These are phyloP conservation scores for Drosophila mauritiana DNA, from an alignment of 1,140 invertebrate species.

Conservation along the genomic window DNA sequence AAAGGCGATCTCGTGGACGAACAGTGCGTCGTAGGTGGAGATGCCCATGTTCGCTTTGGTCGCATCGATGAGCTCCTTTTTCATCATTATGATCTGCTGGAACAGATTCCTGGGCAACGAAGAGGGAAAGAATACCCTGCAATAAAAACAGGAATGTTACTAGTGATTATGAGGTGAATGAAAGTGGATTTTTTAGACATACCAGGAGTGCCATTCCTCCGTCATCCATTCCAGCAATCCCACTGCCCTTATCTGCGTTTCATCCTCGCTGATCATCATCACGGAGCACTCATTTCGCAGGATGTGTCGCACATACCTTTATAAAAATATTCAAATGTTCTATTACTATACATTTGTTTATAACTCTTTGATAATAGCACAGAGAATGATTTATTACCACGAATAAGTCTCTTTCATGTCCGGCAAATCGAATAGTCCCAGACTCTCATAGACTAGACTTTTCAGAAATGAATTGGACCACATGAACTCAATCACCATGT, in stretches of 20 bases:
- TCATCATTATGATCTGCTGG: constrained; percentile 55
- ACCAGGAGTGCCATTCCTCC: constrained; percentile 72
- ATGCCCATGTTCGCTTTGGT: constrained; percentile 13
- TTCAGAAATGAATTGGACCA: constrained; percentile 54
- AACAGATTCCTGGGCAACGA: constrained; percentile 49
- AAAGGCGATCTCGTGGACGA: constrained; percentile 60
- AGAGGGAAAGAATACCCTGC: constrained; percentile 54
- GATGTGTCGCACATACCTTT: constrained; percentile 58
- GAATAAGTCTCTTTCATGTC: constrained; percentile 53
- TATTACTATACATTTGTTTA: too few species aligned
- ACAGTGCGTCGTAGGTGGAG: constrained; percentile 31
- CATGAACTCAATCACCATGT: constrained; percentile 64
- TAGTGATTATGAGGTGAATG: not conserved
- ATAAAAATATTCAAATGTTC: too few species aligned
- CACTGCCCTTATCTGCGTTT: constrained; percentile 58
- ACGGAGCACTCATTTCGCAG: constrained; percentile 65
- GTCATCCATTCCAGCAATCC: constrained; percentile 72
- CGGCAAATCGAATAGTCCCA: constrained; percentile 39
- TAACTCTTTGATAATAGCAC: too few species aligned
- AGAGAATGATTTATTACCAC: not conserved
- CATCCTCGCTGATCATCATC: constrained; percentile 61
- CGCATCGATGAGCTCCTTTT: constrained; percentile 32
- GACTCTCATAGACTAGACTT: constrained; percentile 51
- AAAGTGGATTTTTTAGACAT: too few species aligned
- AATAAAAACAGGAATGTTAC: not conserved